phyloP scores from a whole-genome alignment of 2,888 invertebrate species.

The Mythimna ferrago region DNA sequence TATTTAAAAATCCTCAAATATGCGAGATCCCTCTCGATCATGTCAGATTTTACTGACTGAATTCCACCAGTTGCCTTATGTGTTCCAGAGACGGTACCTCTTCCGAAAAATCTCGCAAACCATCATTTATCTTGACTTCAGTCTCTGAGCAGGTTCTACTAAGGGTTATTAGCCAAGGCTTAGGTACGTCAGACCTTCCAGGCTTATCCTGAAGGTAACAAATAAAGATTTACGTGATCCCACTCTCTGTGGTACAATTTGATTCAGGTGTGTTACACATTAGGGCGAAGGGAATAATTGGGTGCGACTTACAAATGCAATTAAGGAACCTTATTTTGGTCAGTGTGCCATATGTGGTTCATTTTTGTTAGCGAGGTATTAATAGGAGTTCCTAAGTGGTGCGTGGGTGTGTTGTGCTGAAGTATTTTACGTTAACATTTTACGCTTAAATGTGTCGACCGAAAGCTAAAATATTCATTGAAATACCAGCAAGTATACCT shows the following conservation, averaged over 20 bases:
- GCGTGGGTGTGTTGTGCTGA: conserved; percentile 18
- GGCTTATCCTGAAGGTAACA: neutral
- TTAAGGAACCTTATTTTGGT: conserved; percentile 27
- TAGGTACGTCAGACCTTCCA: neutral
- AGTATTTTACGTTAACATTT: conserved; percentile 23
- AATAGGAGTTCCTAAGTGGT: conserved; percentile 1
- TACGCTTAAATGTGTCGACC: conserved; percentile 9
- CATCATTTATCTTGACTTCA: neutral
- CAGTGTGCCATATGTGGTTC: conserved; percentile 9
- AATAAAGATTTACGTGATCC: conserved; percentile 22
- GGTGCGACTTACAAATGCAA: conserved; percentile 31
- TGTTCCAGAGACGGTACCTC: too few relatives aligned
- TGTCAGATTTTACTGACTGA: neutral
- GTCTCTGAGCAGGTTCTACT: neutral
- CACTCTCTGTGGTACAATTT: conserved; percentile 27
- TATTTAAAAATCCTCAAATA: too few relatives aligned
- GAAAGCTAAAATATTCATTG: conserved; percentile 22
- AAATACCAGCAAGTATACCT: neutral
- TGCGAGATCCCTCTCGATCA: too few relatives aligned
- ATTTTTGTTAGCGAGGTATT: conserved; percentile 1
- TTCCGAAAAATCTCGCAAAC: too few relatives aligned
- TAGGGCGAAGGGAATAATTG: conserved; percentile 30
- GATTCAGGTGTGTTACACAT: conserved; percentile 17
- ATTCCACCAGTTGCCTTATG: too few relatives aligned
- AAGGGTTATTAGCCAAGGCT: neutral